Conservation (phyloP, 2,113 vertebrate genomes). For the Sitta europaea region DNA sequence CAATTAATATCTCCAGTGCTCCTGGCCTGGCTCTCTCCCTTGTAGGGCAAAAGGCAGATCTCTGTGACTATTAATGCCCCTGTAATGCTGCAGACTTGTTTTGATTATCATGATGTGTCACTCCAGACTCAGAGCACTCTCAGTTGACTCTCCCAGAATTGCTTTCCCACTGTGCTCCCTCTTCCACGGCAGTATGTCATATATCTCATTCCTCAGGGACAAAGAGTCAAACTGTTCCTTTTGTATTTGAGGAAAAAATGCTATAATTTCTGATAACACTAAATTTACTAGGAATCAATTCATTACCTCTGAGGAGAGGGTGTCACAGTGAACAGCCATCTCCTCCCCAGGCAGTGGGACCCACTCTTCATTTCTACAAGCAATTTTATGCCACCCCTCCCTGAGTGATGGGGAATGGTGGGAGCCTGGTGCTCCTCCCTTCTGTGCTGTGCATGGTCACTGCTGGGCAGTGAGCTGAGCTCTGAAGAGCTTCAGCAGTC, state of each 20-base stretch:
- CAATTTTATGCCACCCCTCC: neutral
- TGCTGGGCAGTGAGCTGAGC: neutral
- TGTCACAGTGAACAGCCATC: neutral
- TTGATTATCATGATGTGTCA: neutral
- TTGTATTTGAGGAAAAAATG: neutral
- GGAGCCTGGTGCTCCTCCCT: neutral
- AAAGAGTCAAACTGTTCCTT: neutral
- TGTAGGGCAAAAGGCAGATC: slow-evolving; percentile 29
- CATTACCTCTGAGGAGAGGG: neutral
- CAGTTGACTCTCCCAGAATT: neutral
- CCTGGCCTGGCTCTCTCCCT: neutral
- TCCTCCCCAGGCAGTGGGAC: neutral
- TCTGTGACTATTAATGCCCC: neutral
- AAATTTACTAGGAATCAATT: neutral
- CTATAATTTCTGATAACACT: neutral
- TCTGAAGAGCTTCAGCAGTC: neutral
- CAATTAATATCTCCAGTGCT: slow-evolving; percentile 12
- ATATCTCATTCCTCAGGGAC: neutral
- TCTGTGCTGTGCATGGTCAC: neutral
- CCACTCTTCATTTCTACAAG: neutral
- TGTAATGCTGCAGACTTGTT: neutral
- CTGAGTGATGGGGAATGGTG: fast-evolving
- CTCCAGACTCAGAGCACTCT: neutral
- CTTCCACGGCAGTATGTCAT: neutral
- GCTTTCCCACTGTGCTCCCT: neutral